Evolutionary conservation across 2,888 invertebrate species (phyloP).

Genomic region (Drosophila rellima): DNA sequence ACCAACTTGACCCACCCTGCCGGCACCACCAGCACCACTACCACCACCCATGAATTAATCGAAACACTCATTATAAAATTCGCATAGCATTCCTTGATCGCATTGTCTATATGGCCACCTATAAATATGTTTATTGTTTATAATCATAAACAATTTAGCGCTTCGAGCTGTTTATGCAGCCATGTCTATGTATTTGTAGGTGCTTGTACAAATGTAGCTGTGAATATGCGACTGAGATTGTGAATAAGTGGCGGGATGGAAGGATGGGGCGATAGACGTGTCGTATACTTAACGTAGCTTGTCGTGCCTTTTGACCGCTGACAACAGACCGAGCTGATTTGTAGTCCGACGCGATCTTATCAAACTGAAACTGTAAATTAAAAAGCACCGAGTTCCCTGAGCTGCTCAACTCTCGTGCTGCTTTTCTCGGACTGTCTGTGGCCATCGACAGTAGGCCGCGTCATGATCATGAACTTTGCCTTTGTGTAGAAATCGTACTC

Average conservation of each 20-base stretch:
- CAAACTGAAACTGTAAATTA: conserved; percentile 1
- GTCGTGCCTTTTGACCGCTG: conserved; percentile 13
- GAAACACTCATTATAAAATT: conserved; percentile 32
- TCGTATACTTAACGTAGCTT: conserved; percentile 10
- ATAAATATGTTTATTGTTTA: conserved; percentile 69
- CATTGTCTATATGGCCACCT: conserved; percentile 53
- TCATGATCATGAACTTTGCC: conserved; percentile 43
- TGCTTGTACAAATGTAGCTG: conserved; percentile 1
- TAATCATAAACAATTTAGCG: conserved; percentile 52
- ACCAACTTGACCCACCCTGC: conserved; percentile 25
- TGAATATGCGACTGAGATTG: conserved; percentile 16
- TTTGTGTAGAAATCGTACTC: conserved; percentile 8
- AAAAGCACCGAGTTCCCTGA: conserved; percentile 5
- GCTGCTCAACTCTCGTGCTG: conserved; percentile 5
- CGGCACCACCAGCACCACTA: not conserved
- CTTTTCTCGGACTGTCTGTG: not conserved
- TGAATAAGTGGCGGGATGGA: not conserved
- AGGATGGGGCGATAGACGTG: not conserved
- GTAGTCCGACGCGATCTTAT: conserved; percentile 24
- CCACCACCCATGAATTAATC: conserved; percentile 4
- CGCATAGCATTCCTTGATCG: conserved; percentile 44
- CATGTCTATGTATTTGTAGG: conserved; percentile 2
- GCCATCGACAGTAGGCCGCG: conserved; percentile 18
- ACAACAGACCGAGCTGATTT: not conserved
- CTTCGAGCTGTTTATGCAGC: conserved; percentile 11